Evolutionary conservation across 1,140 invertebrate species (phyloP).

Genomic region (Mercenaria mercenaria): DNA sequence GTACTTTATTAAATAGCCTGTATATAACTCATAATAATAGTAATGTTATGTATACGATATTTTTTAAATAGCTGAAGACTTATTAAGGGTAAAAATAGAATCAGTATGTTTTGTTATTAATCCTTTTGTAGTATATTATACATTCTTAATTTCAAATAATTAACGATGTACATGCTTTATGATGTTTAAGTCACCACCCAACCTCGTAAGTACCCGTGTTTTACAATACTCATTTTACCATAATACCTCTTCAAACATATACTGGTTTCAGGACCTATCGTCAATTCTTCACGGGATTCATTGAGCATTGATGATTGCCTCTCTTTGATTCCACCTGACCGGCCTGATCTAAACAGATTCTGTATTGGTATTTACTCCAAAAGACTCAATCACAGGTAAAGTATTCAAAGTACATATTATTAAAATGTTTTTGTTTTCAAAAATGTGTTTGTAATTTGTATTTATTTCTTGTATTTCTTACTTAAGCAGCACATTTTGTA

Average conservation of each 20-base stretch:
- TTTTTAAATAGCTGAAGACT: not conserved
- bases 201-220: too few species aligned
- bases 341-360: constrained; percentile 33
- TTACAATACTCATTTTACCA: too few species aligned
- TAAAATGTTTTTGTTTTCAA: not conserved
- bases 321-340: constrained; percentile 4
- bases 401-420: not conserved
- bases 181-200: too few species aligned
- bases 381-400: constrained; percentile 35
- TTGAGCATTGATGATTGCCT: not conserved
- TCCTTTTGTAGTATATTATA: too few species aligned
- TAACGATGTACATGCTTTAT: too few species aligned
- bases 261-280: constrained; percentile 9
- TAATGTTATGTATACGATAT: not conserved
- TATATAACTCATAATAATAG: not conserved
- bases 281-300: not conserved
- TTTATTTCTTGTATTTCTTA: not conserved
- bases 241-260: too few species aligned
- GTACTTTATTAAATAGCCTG: not conserved
- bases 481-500: too few species aligned
- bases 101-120: too few species aligned
- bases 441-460: not conserved
- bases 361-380: constrained; percentile 15
- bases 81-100: not conserved
- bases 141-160: too few species aligned